These are phyloP conservation scores for Psilopsiagon aymara DNA, from an alignment of 2,113 vertebrate species.

Conservation along the genomic window DNA sequence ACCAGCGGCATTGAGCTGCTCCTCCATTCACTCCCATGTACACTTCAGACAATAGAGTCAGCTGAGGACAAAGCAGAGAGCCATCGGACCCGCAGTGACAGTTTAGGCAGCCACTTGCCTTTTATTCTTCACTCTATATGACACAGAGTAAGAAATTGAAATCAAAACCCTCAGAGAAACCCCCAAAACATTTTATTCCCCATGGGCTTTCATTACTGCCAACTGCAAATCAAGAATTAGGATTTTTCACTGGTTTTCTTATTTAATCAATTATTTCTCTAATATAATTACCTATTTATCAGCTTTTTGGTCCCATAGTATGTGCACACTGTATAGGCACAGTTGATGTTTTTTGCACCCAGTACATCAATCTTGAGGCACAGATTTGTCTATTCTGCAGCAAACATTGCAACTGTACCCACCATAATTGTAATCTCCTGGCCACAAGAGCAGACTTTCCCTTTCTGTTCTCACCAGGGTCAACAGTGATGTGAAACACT, in stretches of 20 bases:
- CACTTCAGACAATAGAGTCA: background rate
- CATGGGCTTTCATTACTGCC: background rate
- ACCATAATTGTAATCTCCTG: background rate
- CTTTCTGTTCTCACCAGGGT: background rate
- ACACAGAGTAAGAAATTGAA: background rate
- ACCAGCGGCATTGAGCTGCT: background rate
- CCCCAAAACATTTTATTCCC: background rate
- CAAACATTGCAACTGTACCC: background rate
- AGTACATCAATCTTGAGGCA: background rate
- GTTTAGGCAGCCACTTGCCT: background rate
- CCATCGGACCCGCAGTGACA: accelerated
- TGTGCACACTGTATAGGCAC: accelerated
- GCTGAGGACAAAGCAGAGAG: conserved; percentile 5
- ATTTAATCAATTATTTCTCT: background rate
- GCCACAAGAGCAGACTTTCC: background rate
- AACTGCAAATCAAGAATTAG: background rate
- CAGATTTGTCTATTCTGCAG: background rate
- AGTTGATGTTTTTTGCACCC: background rate
- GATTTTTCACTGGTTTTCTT: background rate
- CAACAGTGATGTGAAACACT: background rate
- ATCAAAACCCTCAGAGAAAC: background rate
- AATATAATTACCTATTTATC: background rate
- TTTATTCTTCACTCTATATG: accelerated
- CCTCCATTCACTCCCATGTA: background rate
- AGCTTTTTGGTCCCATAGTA: background rate